Conservation (phyloP, 2,888 invertebrate genomes). For the Coelogynopora nodosa region DNA sequence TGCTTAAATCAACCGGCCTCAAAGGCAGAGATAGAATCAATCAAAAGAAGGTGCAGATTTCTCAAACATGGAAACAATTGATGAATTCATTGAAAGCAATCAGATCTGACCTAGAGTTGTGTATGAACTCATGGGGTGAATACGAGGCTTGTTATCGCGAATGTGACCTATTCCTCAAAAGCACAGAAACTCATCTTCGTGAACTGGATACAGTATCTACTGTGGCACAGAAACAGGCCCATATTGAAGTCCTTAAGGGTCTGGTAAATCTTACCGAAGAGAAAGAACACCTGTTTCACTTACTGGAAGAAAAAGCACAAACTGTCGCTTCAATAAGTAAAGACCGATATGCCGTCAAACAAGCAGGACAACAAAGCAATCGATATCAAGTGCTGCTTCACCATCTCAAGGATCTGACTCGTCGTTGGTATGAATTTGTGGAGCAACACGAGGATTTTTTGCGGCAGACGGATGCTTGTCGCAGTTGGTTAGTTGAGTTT, state of each 20-base stretch:
- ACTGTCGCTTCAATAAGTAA: background rate
- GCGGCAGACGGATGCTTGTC: background rate
- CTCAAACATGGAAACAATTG: background rate
- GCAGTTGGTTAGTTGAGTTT: constrained; percentile 26
- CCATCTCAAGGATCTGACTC: constrained; percentile 12
- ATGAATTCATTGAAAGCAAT: background rate
- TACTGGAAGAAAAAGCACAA: background rate
- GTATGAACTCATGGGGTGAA: constrained; percentile 10
- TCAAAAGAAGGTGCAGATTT: background rate
- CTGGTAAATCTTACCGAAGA: background rate
- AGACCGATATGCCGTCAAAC: constrained; percentile 6
- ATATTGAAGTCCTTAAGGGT: background rate
- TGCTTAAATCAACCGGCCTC: constrained; percentile 57
- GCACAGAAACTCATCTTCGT: constrained; percentile 21
- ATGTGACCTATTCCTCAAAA: background rate
- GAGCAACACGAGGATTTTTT: constrained; percentile 29
- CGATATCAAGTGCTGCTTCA: background rate
- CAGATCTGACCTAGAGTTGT: background rate
- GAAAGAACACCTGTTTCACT: background rate
- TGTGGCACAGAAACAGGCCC: constrained; percentile 1
- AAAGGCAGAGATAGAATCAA: background rate
- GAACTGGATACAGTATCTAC: constrained; percentile 16
- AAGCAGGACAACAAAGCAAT: constrained; percentile 13
- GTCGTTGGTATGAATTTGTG: constrained; percentile 4
- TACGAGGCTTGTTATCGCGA: constrained; percentile 7